These are phyloP conservation scores for Drosophila parabipectinata DNA, from an alignment of 1,140 invertebrate species.

Conservation along the genomic window DNA sequence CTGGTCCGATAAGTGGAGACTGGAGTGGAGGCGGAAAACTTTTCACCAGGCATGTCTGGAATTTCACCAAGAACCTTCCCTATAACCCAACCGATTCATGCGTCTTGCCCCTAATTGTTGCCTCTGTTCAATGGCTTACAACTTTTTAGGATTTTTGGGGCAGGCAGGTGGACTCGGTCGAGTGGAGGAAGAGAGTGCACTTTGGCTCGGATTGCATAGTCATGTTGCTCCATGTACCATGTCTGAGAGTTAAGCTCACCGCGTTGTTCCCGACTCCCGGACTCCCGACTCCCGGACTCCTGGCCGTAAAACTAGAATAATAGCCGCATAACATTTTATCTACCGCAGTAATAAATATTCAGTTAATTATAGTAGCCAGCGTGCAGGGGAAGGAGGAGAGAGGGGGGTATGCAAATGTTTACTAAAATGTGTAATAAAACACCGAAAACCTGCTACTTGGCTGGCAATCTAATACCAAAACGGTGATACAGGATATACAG, in stretches of 20 bases:
- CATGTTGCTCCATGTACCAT: slow-evolving; percentile 25
- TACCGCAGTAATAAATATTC: slow-evolving; percentile 82
- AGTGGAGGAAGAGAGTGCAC: slow-evolving; percentile 41
- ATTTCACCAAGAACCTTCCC: slow-evolving; percentile 52
- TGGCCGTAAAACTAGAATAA: slow-evolving; percentile 81
- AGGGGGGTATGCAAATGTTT: slow-evolving; percentile 62
- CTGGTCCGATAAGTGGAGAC: too few species aligned
- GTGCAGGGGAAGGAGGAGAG: neutral
- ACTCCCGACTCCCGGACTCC: slow-evolving; percentile 15
- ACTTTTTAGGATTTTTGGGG: neutral
- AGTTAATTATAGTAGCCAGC: slow-evolving; percentile 74
- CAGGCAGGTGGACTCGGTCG: neutral
- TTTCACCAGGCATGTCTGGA: slow-evolving; percentile 51
- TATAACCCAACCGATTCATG: too few species aligned
- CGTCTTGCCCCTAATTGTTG: slow-evolving; percentile 45
- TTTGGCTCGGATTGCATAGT: slow-evolving; percentile 64
- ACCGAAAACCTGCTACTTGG: slow-evolving; percentile 30
- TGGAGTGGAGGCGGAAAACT: slow-evolving; percentile 23
- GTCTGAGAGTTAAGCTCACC: slow-evolving; percentile 64
- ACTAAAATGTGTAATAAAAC: slow-evolving; percentile 35
- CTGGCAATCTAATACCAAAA: slow-evolving; percentile 31
- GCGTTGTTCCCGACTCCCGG: slow-evolving; percentile 33
- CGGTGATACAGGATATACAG: neutral
- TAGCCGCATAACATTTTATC: slow-evolving; percentile 82
- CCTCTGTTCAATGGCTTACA: slow-evolving; percentile 53